A percentile compares a stretch with the other conserved stretches of the same genome.
Conservation (phyloP, 1,140 invertebrate species). For the Ceratoteleas bidentatus region DNA sequence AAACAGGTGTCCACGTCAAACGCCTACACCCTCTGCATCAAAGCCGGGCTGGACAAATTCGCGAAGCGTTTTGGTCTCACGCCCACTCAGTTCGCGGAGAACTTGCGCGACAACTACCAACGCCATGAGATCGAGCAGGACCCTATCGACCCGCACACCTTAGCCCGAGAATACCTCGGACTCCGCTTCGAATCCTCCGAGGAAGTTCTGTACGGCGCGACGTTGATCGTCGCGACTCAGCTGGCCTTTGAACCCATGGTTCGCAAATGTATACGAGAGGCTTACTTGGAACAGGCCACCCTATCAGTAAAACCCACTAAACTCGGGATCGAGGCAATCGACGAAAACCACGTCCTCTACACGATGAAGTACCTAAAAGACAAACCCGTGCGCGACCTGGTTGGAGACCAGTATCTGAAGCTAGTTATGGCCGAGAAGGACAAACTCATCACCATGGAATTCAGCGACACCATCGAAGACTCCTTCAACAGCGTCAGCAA, state of each 20-base stretch:
- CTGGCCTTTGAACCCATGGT: constrained; percentile 95
- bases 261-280: constrained; percentile 91
- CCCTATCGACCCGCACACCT: not conserved
- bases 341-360: constrained; percentile 95
- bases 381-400: constrained; percentile 95
- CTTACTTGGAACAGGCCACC: constrained; percentile 93
- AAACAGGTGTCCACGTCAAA: constrained; percentile 94
- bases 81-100: constrained; percentile 98
- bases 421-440: constrained; percentile 93
- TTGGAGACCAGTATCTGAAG: constrained; percentile 94
- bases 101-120: constrained; percentile 97
- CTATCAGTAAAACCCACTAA: constrained; percentile 90
- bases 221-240: constrained; percentile 93
- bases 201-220: not conserved
- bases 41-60: constrained; percentile 91
- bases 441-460: constrained; percentile 88
- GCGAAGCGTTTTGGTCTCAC: constrained; percentile 97
- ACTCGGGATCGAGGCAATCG: constrained; percentile 95
- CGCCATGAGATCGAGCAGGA: constrained; percentile 98
- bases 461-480: constrained; percentile 90
- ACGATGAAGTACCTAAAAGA: constrained; percentile 96
- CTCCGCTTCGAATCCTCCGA: not conserved
- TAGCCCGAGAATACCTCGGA: not conserved
- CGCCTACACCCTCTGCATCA: constrained; percentile 92
- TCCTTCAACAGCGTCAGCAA: constrained; percentile 93